phyloP scores from a whole-genome alignment of 2,888 invertebrate species.

The Drosophila kambysellisi region DNA sequence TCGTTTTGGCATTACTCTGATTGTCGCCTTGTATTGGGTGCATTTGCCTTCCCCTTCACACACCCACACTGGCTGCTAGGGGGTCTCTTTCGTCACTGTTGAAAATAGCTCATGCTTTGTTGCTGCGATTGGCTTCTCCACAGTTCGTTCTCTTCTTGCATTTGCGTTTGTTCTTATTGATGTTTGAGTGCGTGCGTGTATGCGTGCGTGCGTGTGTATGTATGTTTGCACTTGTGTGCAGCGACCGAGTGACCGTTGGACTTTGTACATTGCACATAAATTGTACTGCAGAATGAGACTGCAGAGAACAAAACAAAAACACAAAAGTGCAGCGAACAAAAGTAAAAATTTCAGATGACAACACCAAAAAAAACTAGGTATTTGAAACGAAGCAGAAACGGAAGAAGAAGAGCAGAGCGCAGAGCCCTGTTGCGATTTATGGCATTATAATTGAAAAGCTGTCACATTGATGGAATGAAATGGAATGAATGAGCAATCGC shows the following conservation, averaged over 20 bases:
- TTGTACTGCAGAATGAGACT: constrained; percentile 64
- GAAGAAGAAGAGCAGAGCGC: background rate
- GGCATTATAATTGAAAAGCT: constrained; percentile 44
- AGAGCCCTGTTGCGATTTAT: constrained; percentile 36
- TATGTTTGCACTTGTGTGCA: constrained; percentile 21
- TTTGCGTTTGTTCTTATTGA: constrained; percentile 33
- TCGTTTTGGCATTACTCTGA: constrained; percentile 15
- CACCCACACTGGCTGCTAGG: constrained; percentile 13
- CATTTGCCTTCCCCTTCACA: constrained; percentile 23
- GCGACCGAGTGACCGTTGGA: constrained; percentile 77
- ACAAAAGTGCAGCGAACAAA: constrained; percentile 2
- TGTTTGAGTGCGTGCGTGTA: constrained; percentile 9
- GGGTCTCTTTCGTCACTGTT: constrained; percentile 51
- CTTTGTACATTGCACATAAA: constrained; percentile 78
- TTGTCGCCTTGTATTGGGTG: constrained; percentile 22
- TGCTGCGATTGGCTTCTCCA: constrained; percentile 23
- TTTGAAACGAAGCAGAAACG: background rate
- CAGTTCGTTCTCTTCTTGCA: constrained; percentile 52
- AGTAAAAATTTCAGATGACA: constrained; percentile 13
- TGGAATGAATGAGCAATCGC: constrained; percentile 8
- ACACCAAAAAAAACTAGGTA: constrained; percentile 26
- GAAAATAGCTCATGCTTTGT: constrained; percentile 55
- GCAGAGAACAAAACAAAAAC: constrained; percentile 19
- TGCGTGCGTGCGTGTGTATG: constrained; percentile 16
- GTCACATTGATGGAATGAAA: constrained; percentile 51